These are phyloP conservation scores for Syngnathus floridae DNA, from an alignment of 2,113 vertebrate species.

Conservation along the genomic window DNA sequence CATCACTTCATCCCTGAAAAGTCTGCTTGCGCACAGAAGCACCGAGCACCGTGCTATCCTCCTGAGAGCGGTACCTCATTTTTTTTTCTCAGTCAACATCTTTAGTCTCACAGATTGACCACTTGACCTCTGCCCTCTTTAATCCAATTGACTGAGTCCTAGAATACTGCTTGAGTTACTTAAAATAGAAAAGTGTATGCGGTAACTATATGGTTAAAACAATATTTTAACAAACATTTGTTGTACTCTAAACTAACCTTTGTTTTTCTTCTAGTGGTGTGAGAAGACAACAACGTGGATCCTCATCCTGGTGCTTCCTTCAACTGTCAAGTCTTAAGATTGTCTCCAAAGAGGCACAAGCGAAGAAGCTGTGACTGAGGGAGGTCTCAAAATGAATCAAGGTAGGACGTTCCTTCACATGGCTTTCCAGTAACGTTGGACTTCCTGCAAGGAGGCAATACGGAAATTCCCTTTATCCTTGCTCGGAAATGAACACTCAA, in stretches of 20 bases:
- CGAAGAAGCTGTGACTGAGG: constrained; percentile 11
- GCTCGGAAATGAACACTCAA: constrained; percentile 20
- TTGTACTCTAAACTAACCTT: background rate
- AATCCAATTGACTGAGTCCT: background rate
- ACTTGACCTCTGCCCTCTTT: too few species aligned
- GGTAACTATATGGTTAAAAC: too few species aligned
- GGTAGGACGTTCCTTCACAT: constrained; percentile 17
- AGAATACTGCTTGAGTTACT: too few species aligned
- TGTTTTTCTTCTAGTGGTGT: constrained; percentile 60
- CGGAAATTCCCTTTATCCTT: constrained; percentile 25
- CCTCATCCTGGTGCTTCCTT: constrained; percentile 13
- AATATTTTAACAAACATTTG: too few species aligned
- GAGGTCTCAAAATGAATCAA: constrained; percentile 15
- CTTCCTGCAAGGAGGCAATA: constrained; percentile 17
- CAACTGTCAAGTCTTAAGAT: constrained; percentile 19
- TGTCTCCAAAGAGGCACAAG: constrained; percentile 13
- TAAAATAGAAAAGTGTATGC: too few species aligned
- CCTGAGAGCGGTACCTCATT: constrained; percentile 74
- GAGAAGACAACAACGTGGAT: constrained; percentile 30
- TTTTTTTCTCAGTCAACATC: background rate
- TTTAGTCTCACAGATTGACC: background rate
- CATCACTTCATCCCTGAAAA: constrained; percentile 73
- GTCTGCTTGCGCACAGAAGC: constrained; percentile 69
- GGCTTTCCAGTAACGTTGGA: constrained; percentile 2
- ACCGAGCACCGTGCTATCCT: constrained; percentile 69